Conservation (phyloP, 2,113 vertebrate species). For the Cichladusa arquata region DNA sequence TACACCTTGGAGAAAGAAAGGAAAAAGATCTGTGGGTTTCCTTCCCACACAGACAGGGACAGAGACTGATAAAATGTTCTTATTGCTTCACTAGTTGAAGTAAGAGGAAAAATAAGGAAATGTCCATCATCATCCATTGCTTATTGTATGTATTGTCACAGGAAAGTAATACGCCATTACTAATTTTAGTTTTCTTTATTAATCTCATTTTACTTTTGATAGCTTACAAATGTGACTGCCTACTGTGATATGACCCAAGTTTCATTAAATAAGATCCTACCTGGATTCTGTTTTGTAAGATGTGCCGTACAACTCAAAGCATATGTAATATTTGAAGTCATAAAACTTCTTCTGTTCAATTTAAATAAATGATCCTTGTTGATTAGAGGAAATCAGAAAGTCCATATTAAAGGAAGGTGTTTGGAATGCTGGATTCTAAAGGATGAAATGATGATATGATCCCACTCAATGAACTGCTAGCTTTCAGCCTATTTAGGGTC, state of each 20-base stretch:
- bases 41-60: not conserved
- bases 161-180: not conserved
- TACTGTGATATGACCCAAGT: not conserved
- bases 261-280: not conserved
- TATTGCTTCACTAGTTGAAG: not conserved
- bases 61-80: not conserved
- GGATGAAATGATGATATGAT: not conserved
- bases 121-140: not conserved
- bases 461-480: not conserved
- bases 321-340: not conserved
- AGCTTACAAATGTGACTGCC: not conserved
- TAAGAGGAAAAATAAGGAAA: not conserved
- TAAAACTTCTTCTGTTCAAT: not conserved
- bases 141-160: not conserved
- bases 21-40: not conserved
- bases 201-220: not conserved
- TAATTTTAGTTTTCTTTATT: constrained; percentile 42
- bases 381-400: not conserved
- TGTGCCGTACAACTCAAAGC: not conserved
- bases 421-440: not conserved
- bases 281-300: not conserved
- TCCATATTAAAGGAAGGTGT: not conserved
- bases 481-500: not conserved
- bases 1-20: not conserved
- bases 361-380: not conserved